Percentiles rank a stretch among this genome's conserved stretches.
These are phyloP conservation scores for Cricetomys ansorgei DNA, from an alignment of 2,113 vertebrate species.

Conservation along the genomic window DNA sequence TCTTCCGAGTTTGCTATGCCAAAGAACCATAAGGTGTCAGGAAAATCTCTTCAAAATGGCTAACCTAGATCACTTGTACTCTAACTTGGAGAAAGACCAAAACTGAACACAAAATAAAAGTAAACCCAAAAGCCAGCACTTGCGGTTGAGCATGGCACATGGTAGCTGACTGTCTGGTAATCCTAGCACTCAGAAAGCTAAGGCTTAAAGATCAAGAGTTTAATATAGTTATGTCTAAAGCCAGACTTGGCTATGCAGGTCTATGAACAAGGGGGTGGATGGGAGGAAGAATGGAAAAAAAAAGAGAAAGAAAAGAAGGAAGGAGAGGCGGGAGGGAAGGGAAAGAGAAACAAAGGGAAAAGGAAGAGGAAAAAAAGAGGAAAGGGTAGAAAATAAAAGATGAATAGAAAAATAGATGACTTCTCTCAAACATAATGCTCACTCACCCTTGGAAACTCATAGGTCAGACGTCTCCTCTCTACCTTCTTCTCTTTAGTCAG, in stretches of 20 bases:
- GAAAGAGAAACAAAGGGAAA: too few species aligned
- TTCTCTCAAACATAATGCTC: not conserved
- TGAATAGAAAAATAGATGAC: not conserved
- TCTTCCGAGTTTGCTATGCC: not conserved
- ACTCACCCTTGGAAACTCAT: not conserved
- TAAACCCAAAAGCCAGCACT: not conserved
- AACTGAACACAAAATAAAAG: not conserved
- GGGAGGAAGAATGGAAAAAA: too few species aligned
- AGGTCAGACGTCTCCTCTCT: not conserved
- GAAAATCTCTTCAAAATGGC: slow-evolving; percentile 9
- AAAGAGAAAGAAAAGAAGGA: too few species aligned
- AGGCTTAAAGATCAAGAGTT: not conserved
- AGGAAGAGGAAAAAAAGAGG: not conserved
- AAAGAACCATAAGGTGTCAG: not conserved
- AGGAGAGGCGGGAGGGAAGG: not conserved
- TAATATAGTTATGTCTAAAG: not conserved
- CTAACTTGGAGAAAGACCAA: not conserved
- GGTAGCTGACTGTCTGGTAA: not conserved
- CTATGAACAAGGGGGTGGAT: rapidly evolving
- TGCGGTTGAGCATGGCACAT: not conserved
- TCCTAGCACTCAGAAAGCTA: not conserved
- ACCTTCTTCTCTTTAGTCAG: not conserved
- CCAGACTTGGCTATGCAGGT: too few species aligned
- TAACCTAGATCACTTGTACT: not conserved
- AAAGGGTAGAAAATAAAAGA: not conserved